These are phyloP conservation scores for Triplophysa siluroides DNA, from an alignment of 2,113 vertebrate species.

Conservation along the genomic window DNA sequence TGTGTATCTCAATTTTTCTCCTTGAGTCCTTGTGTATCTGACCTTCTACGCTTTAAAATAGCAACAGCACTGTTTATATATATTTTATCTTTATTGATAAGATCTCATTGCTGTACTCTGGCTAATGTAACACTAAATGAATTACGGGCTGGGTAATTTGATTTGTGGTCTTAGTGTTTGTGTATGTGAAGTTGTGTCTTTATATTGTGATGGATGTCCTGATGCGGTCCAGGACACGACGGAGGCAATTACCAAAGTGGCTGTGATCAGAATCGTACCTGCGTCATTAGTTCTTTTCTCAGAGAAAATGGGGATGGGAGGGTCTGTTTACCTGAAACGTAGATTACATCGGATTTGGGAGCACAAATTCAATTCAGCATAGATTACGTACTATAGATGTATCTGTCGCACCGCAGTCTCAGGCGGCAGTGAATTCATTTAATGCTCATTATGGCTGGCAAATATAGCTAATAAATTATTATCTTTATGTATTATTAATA, in stretches of 20 bases:
- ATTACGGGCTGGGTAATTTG: conserved; percentile 42
- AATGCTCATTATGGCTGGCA: too few species aligned
- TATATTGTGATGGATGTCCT: conserved; percentile 57
- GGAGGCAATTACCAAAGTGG: conserved; percentile 43
- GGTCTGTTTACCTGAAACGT: conserved; percentile 4
- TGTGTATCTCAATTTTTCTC: background rate
- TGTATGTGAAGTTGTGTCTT: conserved; percentile 40
- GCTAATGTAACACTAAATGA: conserved; percentile 42
- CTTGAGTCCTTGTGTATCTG: conserved; percentile 11
- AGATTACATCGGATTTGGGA: conserved; percentile 13
- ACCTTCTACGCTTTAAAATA: conserved; percentile 33
- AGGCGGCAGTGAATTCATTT: background rate
- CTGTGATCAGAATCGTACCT: conserved; percentile 15
- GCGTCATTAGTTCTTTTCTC: conserved; percentile 15
- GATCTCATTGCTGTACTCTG: conserved; percentile 45
- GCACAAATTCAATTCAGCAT: background rate
- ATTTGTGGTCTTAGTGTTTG: conserved; percentile 38
- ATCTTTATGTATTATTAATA: too few species aligned
- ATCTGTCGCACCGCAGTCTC: background rate
- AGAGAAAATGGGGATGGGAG: background rate
- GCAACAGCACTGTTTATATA: conserved; percentile 2
- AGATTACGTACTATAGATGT: background rate
- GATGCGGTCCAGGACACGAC: background rate
- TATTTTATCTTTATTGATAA: conserved; percentile 29
- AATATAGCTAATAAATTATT: background rate